Evolutionary conservation across 2,113 vertebrate species (phyloP), one percentile per base, ranked within the genome.

Genomic region (crab-eating macaque (Macaca fascicularis)): DNA sequence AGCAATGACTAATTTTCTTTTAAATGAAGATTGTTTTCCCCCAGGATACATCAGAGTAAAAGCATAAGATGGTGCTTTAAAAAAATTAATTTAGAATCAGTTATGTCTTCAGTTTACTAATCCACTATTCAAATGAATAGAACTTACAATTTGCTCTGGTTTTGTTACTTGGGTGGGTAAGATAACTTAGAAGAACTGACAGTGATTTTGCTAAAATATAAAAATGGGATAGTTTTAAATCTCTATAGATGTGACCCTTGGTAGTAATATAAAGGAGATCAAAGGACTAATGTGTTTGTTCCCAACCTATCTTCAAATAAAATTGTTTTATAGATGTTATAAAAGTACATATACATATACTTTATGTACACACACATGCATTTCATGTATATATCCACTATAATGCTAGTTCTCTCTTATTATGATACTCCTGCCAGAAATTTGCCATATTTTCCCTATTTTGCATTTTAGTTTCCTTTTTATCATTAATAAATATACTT

Each of bases 1-100:
- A 87, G 75, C 82, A 92, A 12, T 61, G 64, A 74, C 82, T 64
- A 74, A 61, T 87, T 87, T 95, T 92, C 35, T 74, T 95, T 87
- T 87, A 74, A 95, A 81, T 50, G 38, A 80, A 35, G 50, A 87
- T 57, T 78, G 52, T 55, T 52, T 74, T 92, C 78, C 52, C n/a
- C 43, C 9, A 81, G 52, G 8, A 20, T 81, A 81, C 72, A 72
- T 72, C 27, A 61, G 40, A 81, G 61, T 52, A 40, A 48, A 89
- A 14, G 22, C 64, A 78, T 88, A 55, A 92, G 20, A 72, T 74
- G 43, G 14, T 74, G 20, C n/a, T 88, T 81, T 64, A 27, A 81
- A 75, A 67, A 88, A 43, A 81, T 86, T 86, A 32, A 59, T 92
- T 92, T 81, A 81, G 30, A 87, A 32, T 52, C n/a, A 52, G 20